These are phyloP conservation scores for Metellina segmentata DNA, from an alignment of 2,888 invertebrate species.

Conservation along the genomic window DNA sequence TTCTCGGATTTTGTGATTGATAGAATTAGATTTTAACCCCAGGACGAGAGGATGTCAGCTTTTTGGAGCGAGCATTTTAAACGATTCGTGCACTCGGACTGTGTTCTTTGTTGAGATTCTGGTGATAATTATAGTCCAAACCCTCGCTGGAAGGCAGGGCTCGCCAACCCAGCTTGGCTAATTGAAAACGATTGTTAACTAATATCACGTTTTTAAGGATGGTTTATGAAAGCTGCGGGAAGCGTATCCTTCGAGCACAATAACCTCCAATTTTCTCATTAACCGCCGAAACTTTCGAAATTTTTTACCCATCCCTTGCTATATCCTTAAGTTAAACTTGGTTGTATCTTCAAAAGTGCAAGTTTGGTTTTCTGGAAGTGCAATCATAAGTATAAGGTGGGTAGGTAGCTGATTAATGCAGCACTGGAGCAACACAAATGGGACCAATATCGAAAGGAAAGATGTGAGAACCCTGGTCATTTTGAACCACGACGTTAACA, in stretches of 20 bases:
- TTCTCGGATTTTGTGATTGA: constrained; percentile 34
- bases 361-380: no score
- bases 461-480: no score
- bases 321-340: no score
- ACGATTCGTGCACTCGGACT: constrained; percentile 7
- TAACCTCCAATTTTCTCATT: neutral
- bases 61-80: neutral
- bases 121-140: neutral
- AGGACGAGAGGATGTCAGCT: neutral
- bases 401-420: no score
- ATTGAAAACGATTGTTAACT: neutral
- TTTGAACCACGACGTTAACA: no score
- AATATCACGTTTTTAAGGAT: neutral
- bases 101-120: neutral
- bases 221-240: neutral
- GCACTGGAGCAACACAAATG: no score
- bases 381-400: no score
- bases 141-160: neutral
- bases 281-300: neutral
- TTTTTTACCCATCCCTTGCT: no score
- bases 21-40: constrained; percentile 15
- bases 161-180: neutral
- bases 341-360: no score
- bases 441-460: no score
- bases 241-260: neutral